Percentiles rank a stretch among this genome's conserved stretches.
phyloP scores from a whole-genome alignment of 2,888 invertebrate genomes.

The Sinotaia quadrata region DNA sequence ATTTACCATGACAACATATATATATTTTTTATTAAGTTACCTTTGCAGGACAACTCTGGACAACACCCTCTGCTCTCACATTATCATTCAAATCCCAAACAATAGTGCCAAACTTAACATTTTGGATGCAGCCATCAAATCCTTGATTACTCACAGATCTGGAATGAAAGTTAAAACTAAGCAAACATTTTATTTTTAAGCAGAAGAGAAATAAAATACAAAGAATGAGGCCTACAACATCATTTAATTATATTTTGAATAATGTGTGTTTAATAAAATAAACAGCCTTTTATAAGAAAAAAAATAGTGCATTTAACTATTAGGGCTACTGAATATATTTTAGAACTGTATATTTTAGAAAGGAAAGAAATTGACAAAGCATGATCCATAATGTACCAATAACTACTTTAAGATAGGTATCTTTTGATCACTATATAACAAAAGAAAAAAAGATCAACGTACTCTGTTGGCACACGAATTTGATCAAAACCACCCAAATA shows the following conservation, averaged over 20 bases:
- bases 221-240: background rate
- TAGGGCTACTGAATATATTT: no score
- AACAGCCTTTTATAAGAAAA: no score
- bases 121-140: conserved; percentile 94
- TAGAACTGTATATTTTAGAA: no score
- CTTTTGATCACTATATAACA: no score
- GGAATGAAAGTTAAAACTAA: background rate
- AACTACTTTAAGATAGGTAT: background rate
- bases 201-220: background rate
- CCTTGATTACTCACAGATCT: conserved; percentile 77
- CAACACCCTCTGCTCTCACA: conserved; percentile 85
- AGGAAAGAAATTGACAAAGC: no score
- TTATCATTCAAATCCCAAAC: conserved; percentile 76
- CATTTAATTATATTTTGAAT: no score
- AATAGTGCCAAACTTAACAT: conserved; percentile 86
- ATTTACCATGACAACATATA: no score
- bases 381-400: no score
- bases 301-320: no score
- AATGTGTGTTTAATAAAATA: no score
- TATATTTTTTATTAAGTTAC: no score
- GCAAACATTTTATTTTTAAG: no score
- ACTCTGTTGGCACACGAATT: conserved; percentile 62
- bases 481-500: conserved; percentile 91
- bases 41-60: conserved; percentile 87
- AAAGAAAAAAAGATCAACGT: conserved; percentile 28